Evolutionary conservation across 2,113 vertebrate genomes (phyloP).

Genomic region (Thalassoma bifasciatum): DNA sequence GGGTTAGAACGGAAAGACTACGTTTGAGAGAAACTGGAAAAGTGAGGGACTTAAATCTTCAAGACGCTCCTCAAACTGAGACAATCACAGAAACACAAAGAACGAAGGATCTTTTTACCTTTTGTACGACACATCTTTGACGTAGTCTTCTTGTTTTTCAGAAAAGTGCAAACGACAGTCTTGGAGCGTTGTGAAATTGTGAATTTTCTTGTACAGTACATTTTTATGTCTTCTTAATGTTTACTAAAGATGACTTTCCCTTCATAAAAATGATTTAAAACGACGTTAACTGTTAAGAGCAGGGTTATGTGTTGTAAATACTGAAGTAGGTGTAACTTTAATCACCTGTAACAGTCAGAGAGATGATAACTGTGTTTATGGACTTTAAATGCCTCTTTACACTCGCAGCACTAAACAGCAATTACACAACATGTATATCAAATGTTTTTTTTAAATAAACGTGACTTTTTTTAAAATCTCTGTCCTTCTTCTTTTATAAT

Average conservation of each 20-base stretch:
- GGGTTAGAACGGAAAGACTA: slow-evolving; percentile 82
- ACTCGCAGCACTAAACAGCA: slow-evolving; percentile 1
- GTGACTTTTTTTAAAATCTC: slow-evolving; percentile 41
- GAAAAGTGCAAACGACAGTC: slow-evolving; percentile 26
- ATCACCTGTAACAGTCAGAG: slow-evolving; percentile 15
- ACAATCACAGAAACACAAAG: slow-evolving; percentile 28
- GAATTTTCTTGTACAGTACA: neutral
- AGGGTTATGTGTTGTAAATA: slow-evolving; percentile 48
- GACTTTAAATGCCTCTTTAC: slow-evolving; percentile 6
- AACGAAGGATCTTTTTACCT: slow-evolving; percentile 51
- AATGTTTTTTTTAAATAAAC: slow-evolving; percentile 65
- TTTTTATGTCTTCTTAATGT: slow-evolving; percentile 42
- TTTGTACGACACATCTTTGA: slow-evolving; percentile 33
- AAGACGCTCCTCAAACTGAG: neutral
- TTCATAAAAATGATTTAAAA: neutral
- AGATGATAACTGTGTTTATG: slow-evolving; percentile 13
- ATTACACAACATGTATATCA: slow-evolving; percentile 21
- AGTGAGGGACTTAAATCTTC: no score
- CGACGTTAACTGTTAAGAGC: slow-evolving; percentile 5
- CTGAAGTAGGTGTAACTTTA: neutral
- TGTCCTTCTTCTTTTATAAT: neutral
- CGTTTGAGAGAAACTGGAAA: slow-evolving; percentile 72
- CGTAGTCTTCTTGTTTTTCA: slow-evolving; percentile 9
- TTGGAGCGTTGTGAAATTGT: no score
- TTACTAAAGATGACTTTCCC: slow-evolving; percentile 22